Conservation (phyloP, 2,888 invertebrate species). For the Napeogenes inachia region DNA sequence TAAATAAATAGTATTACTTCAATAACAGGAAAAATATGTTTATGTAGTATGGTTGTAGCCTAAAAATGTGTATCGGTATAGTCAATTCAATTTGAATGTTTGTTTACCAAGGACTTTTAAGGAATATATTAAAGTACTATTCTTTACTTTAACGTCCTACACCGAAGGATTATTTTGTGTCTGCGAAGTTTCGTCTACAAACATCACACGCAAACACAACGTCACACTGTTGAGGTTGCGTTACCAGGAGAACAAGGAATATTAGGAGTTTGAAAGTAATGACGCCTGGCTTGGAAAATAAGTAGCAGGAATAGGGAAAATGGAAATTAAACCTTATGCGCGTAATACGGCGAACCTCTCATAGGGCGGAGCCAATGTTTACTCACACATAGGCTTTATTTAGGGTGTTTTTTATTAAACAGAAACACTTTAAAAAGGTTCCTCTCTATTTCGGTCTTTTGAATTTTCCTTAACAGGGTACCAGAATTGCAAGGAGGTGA, state of each 20-base stretch:
- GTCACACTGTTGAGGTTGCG: constrained; percentile 46
- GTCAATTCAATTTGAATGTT: no score
- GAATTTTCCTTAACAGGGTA: constrained; percentile 68
- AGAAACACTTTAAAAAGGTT: constrained; percentile 53
- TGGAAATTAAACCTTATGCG: neutral
- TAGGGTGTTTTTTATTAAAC: constrained; percentile 20
- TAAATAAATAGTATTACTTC: no score
- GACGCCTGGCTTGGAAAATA: neutral
- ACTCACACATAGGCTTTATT: constrained; percentile 22
- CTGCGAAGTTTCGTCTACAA: constrained; percentile 19
- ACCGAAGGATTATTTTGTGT: neutral
- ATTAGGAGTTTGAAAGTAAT: constrained; percentile 9
- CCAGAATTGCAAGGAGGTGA: constrained; percentile 45
- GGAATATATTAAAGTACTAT: no score
- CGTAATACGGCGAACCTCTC: neutral
- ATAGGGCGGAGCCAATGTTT: constrained; percentile 21
- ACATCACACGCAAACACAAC: constrained; percentile 29
- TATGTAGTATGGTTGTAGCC: no score
- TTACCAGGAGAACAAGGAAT: constrained; percentile 43
- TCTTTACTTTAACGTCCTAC: neutral
- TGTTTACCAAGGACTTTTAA: no score
- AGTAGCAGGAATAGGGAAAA: no score
- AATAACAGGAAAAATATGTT: no score
- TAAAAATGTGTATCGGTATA: no score
- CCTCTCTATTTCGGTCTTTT: constrained; percentile 63